Evolutionary conservation across 2,113 vertebrate species (phyloP), one percentile per base, ranked within the genome.

Genomic region (Baryphthengus martii): DNA sequence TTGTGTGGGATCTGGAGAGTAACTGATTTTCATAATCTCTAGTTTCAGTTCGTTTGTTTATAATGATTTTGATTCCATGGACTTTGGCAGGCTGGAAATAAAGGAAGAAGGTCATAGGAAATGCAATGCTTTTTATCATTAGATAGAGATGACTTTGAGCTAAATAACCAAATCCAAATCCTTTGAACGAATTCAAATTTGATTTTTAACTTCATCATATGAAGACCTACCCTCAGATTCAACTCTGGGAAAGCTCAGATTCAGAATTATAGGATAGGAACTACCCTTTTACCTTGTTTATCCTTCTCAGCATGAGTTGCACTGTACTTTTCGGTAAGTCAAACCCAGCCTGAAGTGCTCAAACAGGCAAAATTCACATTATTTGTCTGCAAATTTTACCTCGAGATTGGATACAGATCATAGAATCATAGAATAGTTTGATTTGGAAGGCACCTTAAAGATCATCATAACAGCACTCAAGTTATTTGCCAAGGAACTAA

Each of bases 21-120:
- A 56, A 88, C 44, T 81, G 24, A 61, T 82, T 94, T 95, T 94
- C 52, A 37, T 65, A 84, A 24, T 77, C 40, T 96, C 80, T 83
- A 29, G 39, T 95, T 96, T 97, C 83, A 53, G 52, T 81, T 67
- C 3, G 3, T 94, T 89, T 95, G 63, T 95, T 95, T 93, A 73
- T 49, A 85, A 17, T 84, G 61, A 91, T 91, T 92, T 39, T 19
- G 56, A 88, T 85, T 94, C 24, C 13, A 25, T 55, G 56, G 91
- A 83, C 33, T 93, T 94, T 86, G 89, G 77, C 59, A 89, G 52
- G 6, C 65, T 85, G 92, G 31, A 78, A 93, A 92, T 49, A 59
- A 23, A 68, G 52, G 71, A 81, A 78, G 20, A 44, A 62, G 12
- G 65, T 68, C 23, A 63, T 45, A 90, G 37, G 63, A 95, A 89